These are phyloP conservation scores for Parotocinclus haroldoi DNA, from an alignment of 2,797 vertebrate species.

Conservation along the genomic window DNA sequence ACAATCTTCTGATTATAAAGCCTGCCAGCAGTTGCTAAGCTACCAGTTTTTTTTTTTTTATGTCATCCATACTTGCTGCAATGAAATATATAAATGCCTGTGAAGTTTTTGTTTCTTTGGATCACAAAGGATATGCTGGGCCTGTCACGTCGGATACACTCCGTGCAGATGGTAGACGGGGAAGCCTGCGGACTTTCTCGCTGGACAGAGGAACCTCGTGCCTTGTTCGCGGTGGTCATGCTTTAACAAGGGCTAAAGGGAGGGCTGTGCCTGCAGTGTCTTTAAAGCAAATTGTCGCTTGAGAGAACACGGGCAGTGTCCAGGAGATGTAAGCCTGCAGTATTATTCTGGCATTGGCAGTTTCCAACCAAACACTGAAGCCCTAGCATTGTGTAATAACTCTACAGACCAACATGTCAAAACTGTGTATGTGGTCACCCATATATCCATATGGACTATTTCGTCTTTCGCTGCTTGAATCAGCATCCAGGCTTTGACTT, in stretches of 20 bases:
- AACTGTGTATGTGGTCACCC: too few relatives aligned
- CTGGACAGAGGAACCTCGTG: conserved; percentile 1
- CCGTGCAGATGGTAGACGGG: too few relatives aligned
- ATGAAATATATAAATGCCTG: conserved; percentile 70
- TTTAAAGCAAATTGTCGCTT: conserved; percentile 17
- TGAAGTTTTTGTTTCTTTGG: conserved; percentile 57
- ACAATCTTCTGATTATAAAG: conserved; percentile 60
- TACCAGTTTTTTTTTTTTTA: conserved; percentile 64
- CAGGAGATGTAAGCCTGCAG: conserved; percentile 30
- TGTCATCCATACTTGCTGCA: conserved; percentile 65
- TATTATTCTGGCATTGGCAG: conserved; percentile 10
- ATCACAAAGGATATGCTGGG: conserved; percentile 55
- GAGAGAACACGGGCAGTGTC: conserved; percentile 18
- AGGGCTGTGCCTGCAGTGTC: conserved; percentile 20
- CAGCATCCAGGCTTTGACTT: too few relatives aligned
- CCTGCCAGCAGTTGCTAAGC: conserved; percentile 73
- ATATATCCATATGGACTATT: too few relatives aligned
- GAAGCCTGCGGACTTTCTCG: background rate
- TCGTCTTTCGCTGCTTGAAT: too few relatives aligned
- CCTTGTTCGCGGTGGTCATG: conserved; percentile 6
- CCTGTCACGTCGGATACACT: conserved; percentile 3
- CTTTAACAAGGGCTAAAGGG: conserved; percentile 3
- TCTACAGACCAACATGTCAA: too few relatives aligned
- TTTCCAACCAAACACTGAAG: conserved; percentile 3
- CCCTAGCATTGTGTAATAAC: too few relatives aligned